Evolutionary conservation across 2,888 invertebrate species (phyloP).

Genomic region (Andrena flavipes): DNA sequence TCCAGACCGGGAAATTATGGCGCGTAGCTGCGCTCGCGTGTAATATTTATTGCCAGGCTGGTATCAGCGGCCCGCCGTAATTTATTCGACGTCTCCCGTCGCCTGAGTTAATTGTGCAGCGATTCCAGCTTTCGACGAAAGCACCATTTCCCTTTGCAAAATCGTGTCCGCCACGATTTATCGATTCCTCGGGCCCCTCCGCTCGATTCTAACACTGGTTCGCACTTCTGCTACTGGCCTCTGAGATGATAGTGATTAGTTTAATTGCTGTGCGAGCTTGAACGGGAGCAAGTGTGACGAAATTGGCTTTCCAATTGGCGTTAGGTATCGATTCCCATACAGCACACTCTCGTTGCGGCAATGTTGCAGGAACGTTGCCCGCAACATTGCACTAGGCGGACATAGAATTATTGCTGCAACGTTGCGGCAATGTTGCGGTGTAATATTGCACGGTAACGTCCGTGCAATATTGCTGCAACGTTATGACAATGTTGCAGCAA

Average conservation of each 20-base stretch:
- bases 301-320: background rate
- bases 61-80: conserved; percentile 58
- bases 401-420: too few species aligned
- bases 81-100: conserved; percentile 51
- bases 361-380: too few species aligned
- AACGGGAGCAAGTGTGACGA: background rate
- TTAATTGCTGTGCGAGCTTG: background rate
- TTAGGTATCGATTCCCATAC: background rate
- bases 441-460: too few species aligned
- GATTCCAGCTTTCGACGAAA: background rate
- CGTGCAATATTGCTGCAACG: too few species aligned
- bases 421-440: too few species aligned
- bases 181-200: too few species aligned
- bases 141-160: background rate
- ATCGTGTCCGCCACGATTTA: too few species aligned
- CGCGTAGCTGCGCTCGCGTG: conserved; percentile 54
- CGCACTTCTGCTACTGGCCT: background rate
- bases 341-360: too few species aligned
- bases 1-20: conserved; percentile 64
- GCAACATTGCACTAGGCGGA: too few species aligned
- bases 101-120: conserved; percentile 43
- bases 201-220: too few species aligned
- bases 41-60: conserved; percentile 65
- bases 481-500: too few species aligned
- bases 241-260: background rate